Base-by-base conservation (phyloP, 2,888 invertebrate genomes). In the Pandemis corylana region DNA sequence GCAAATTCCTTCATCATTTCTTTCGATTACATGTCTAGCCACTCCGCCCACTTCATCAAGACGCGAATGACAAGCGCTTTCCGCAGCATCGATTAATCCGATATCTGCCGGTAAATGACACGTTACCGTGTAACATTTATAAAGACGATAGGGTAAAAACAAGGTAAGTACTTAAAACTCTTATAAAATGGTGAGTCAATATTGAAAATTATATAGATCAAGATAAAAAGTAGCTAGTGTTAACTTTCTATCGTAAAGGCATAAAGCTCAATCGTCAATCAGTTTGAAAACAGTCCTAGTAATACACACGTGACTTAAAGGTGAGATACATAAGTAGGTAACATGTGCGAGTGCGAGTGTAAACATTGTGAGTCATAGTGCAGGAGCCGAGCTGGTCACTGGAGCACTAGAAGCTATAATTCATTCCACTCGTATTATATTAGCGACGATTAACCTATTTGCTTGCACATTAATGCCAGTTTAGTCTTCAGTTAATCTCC, bases 371-470 rank as follows among this genome's bases (percentile, higher is more conserved):
- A 91, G 81, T 91, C 90, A 89, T 77, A 76, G 78, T 76, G 65
- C 78, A 78, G 76, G 51, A 67, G 79, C 76, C 76, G 79, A 79
- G 77, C 85, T 80, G 90, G 90, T 91, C 87, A 89, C 88, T 85
- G 81, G 90, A 86, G 78, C 87, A 71, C 42, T 65, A 72, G 71
- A 59, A 59, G 63, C 79, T 80, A 80, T 78, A 85, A 85, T 83
- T 83, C 84, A 81, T 82, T 81, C 83, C 80, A 83, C 82, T 82
- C 80, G 82, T 84, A 86, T 86, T 83, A 89, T 88, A 89, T 89
- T 87, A 80, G 81, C 80, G 80, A 79, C 85, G 82, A 90, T 93
- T 93, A 91, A 93, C 93, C 93, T 80, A 91, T 80, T 86, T 93
- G 84, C 78, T 72, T 56, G 80, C 80, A 80, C 83, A 83, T 88